phyloP scores from a whole-genome alignment of 2,888 invertebrate genomes.

The Orchesella flavescens region DNA sequence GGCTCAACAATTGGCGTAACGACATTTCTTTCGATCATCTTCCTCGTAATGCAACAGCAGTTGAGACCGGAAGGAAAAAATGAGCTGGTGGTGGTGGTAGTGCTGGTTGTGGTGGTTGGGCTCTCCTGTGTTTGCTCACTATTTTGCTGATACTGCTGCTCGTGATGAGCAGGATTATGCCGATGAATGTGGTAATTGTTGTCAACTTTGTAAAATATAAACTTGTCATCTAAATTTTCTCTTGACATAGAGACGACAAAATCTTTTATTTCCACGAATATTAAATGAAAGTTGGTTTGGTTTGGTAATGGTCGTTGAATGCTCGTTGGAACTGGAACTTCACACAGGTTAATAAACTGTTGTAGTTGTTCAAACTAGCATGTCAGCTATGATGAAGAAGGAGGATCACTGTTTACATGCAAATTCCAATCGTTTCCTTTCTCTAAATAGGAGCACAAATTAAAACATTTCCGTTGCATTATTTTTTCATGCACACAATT shows the following conservation, averaged over 20 bases:
- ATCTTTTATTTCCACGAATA: not conserved
- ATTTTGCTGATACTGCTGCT: not conserved
- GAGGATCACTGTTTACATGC: not conserved
- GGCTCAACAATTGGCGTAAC: conserved; percentile 61
- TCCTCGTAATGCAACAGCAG: conserved; percentile 58
- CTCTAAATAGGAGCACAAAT: no score
- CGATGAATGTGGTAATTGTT: conserved; percentile 60
- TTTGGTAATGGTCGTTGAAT: no score
- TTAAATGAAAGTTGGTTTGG: no score
- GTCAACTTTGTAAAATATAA: conserved; percentile 61
- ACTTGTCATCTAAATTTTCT: conserved; percentile 62
- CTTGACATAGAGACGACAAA: conserved; percentile 53
- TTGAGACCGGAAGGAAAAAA: conserved; percentile 44
- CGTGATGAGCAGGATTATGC: conserved; percentile 22
- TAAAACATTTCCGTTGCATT: no score
- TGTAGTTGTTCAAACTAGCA: not conserved
- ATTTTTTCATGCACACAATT: no score
- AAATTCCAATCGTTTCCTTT: not conserved
- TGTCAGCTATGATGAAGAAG: no score
- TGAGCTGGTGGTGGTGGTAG: not conserved
- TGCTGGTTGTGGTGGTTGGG: not conserved
- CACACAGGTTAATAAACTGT: conserved; percentile 11
- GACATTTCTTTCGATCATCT: conserved; percentile 62
- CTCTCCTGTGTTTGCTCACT: no score
- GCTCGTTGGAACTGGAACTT: not conserved